Conservation (phyloP, 2,113 vertebrate species). For the Pelobates fuscus region DNA sequence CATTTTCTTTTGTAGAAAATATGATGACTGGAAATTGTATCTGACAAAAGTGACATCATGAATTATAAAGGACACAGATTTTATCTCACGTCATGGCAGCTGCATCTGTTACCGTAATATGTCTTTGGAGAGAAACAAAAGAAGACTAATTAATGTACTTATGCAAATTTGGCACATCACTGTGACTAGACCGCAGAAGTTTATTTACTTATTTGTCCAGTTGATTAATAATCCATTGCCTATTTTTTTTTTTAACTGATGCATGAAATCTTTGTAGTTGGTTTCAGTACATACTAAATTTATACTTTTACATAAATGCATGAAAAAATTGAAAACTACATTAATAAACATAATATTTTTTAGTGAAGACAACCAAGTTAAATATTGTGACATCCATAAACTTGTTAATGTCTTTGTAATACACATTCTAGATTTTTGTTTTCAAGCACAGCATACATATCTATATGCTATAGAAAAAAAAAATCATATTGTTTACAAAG, state of each 20-base stretch:
- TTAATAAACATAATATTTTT: too few species aligned
- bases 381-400: too few species aligned
- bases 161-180: slow-evolving; percentile 45
- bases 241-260: not conserved
- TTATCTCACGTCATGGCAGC: slow-evolving; percentile 54
- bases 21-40: slow-evolving; percentile 56
- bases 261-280: too few species aligned
- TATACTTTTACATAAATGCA: too few species aligned
- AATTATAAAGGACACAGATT: slow-evolving; percentile 61
- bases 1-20: slow-evolving; percentile 50
- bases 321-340: too few species aligned
- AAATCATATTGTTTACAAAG: too few species aligned
- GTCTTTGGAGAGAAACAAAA: slow-evolving; percentile 56
- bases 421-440: too few species aligned
- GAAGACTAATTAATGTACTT: slow-evolving; percentile 53
- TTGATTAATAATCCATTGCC: slow-evolving; percentile 1
- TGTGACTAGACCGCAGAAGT: slow-evolving; percentile 18
- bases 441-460: too few species aligned
- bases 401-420: too few species aligned
- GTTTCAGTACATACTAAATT: too few species aligned
- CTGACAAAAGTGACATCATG: slow-evolving; percentile 55
- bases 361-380: too few species aligned
- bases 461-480: too few species aligned
- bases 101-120: slow-evolving; percentile 56
- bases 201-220: slow-evolving; percentile 38